These are phyloP conservation scores for Hippocampus comes DNA, from an alignment of 2,113 vertebrate genomes.

Conservation along the genomic window DNA sequence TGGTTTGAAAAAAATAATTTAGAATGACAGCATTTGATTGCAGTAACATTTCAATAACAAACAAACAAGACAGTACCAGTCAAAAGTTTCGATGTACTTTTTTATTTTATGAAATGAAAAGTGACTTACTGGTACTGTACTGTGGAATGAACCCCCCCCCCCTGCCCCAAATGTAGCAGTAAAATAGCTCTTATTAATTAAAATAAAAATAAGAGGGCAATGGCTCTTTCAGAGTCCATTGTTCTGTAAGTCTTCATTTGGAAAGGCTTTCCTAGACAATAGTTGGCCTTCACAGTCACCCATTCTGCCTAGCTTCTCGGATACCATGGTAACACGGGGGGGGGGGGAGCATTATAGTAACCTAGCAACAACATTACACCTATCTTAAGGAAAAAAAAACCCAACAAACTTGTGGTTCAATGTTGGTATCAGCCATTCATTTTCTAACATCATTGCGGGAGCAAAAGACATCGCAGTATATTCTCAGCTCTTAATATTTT, in stretches of 20 bases:
- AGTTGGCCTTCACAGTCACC: background rate
- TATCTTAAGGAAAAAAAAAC: background rate
- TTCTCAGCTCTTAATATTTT: no score
- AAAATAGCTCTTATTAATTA: background rate
- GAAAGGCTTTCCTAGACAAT: background rate
- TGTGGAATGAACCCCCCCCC: no score
- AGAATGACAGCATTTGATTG: no score
- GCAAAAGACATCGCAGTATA: background rate
- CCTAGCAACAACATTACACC: conserved; percentile 1
- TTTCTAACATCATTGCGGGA: background rate
- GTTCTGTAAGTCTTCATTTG: background rate
- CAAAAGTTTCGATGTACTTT: no score
- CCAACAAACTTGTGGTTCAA: background rate
- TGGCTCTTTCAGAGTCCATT: background rate
- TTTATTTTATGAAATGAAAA: no score
- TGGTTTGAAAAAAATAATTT: background rate
- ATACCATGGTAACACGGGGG: background rate
- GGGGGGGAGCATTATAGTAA: conserved; percentile 1
- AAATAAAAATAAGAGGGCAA: background rate
- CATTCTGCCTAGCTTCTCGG: background rate
- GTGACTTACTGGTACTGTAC: no score
- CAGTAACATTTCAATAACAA: no score
- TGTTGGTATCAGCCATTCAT: background rate
- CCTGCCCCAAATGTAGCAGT: background rate
- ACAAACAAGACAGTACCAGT: no score